phyloP scores from a whole-genome alignment of 2,888 invertebrate genomes.

The Hyalella azteca region DNA sequence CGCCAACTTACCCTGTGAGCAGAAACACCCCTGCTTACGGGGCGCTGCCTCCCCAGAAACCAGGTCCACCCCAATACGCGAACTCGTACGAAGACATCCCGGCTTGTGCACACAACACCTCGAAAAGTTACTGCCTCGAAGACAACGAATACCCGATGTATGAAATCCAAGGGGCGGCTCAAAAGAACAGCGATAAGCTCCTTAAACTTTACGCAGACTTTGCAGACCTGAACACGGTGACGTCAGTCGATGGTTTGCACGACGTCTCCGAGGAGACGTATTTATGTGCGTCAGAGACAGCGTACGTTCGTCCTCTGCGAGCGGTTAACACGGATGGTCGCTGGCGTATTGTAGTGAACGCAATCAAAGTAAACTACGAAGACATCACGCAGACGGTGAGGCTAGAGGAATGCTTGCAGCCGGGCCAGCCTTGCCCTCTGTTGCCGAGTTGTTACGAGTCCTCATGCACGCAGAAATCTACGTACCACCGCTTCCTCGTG shows the following conservation, averaged over 20 bases:
- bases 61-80: background rate
- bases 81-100: slow-evolving; percentile 50
- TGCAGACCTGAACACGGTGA: slow-evolving; percentile 43
- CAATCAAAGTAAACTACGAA: slow-evolving; percentile 59
- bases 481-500: slow-evolving; percentile 60
- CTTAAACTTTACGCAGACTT: slow-evolving; percentile 58
- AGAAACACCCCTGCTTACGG: background rate
- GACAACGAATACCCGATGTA: slow-evolving; percentile 46
- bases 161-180: slow-evolving; percentile 52
- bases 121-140: slow-evolving; percentile 50
- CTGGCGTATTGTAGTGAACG: slow-evolving; percentile 60
- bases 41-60: background rate
- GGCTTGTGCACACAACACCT: slow-evolving; percentile 57
- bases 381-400: slow-evolving; percentile 58
- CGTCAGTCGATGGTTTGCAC: slow-evolving; percentile 47
- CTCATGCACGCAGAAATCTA: slow-evolving; percentile 59
- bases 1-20: background rate
- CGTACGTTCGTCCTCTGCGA: slow-evolving; percentile 59
- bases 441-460: slow-evolving; percentile 60
- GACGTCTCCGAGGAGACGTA: slow-evolving; percentile 59
- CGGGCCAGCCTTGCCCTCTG: slow-evolving; percentile 59
- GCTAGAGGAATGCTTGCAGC: slow-evolving; percentile 56
- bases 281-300: slow-evolving; percentile 59
- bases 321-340: slow-evolving; percentile 59
- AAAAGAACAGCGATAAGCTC: slow-evolving; percentile 44